Evolutionary conservation across 1,140 invertebrate species (phyloP), one percentile per base, ranked within the genome.

Genomic region (Macrostomum lignano): DNA sequence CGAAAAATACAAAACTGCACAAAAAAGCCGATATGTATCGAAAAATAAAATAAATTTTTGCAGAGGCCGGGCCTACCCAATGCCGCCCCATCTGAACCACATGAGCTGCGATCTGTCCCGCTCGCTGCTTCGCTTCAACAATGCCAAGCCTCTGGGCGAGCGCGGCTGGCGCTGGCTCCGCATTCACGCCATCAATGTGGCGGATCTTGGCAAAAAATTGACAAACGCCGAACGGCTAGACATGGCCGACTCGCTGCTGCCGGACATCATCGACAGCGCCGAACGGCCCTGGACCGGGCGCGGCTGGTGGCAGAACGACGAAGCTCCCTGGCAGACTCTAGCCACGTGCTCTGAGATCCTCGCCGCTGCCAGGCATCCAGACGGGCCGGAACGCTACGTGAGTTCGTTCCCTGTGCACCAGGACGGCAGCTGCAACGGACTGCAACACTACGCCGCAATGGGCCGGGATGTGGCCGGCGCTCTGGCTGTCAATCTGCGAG

Each of bases 301-400:
- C 26, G 68, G 66, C 52, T 98, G 88, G 88, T 98, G 88, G 88
- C 55, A 65, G 17, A 57, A 67, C 23, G 77, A 76, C 0, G 91
- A 96, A 35, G 75, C 91, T 40, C 86, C 84, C 0, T 98, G 86
- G 86, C 88, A 96, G 63, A 91, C 82, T 0, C 60, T 98, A n/a
- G 77, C 82, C 2, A 72, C 71, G 44, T 96, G 86, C 48, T 82
- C 74, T 53, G 88, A 96, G 63, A 72, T 98, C 11, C 41, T 49
- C 6, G 46, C 52, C 20, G 59, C 56, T n/a, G n/a, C n/a, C n/a
- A n/a, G n/a, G n/a, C 5, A 19, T 4, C 69, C 67, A 15, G 63
- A 66, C 1, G 65, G 82, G 50, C 70, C 68, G 40, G 52, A 52
- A 47, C 52, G 70, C 36, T 94, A 71, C 54, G 35, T 72, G 19